Evolutionary conservation across 2,113 vertebrate species (phyloP).

Genomic region (Myrmecobius fasciatus): DNA sequence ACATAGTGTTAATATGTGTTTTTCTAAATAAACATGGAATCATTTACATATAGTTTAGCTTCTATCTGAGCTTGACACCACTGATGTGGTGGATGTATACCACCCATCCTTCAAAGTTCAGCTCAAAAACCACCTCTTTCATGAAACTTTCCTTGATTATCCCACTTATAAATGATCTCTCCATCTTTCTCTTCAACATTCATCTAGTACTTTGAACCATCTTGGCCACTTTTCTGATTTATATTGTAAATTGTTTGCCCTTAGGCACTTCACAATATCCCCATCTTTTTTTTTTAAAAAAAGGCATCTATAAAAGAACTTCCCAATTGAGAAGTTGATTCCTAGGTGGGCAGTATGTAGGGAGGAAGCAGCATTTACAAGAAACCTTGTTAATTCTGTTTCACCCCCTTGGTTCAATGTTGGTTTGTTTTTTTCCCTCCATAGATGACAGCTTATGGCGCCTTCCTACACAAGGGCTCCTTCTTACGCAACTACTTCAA

Average conservation of each 20-base stretch:
- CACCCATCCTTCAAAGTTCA: not conserved
- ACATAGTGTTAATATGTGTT: too few relatives aligned
- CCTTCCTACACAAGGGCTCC: constrained; percentile 96
- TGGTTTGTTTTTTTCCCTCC: constrained; percentile 7
- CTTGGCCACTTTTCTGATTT: not conserved
- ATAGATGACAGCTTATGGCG: constrained; percentile 97
- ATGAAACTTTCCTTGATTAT: not conserved
- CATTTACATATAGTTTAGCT: too few relatives aligned
- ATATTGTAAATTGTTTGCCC: not conserved
- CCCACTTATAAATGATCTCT: not conserved
- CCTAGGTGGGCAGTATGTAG: not conserved
- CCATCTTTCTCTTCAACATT: not conserved
- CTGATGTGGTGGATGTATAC: too few relatives aligned
- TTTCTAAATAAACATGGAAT: too few relatives aligned
- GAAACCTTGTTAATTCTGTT: not conserved
- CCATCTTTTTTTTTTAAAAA: too few relatives aligned
- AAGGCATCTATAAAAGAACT: not conserved
- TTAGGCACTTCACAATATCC: not conserved
- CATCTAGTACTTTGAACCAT: not conserved
- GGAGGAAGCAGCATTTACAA: not conserved
- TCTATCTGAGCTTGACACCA: too few relatives aligned
- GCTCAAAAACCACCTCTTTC: not conserved
- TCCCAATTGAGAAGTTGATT: not conserved
- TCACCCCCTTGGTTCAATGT: not conserved
- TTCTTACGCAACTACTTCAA: constrained; percentile 99